Percentiles rank a stretch among this genome's conserved stretches.
phyloP scores from a whole-genome alignment of 1,140 invertebrate species.

The Mylabris phalerata region DNA sequence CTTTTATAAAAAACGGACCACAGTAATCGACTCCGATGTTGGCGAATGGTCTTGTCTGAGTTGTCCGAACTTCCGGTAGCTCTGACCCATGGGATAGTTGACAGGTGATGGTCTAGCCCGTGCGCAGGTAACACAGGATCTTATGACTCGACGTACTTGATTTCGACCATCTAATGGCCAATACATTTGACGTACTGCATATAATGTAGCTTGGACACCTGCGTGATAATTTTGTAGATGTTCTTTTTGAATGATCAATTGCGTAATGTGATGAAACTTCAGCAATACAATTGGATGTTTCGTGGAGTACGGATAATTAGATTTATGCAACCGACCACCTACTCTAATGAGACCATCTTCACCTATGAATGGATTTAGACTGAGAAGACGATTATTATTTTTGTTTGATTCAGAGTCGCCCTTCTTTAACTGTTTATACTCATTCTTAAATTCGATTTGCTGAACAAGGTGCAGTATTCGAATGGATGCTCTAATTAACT shows the following conservation, averaged over 20 bases:
- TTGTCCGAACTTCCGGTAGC: neutral
- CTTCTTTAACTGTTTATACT: too few species aligned
- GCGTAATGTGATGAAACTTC: constrained; percentile 16
- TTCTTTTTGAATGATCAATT: constrained; percentile 15
- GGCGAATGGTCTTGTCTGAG: constrained; percentile 25
- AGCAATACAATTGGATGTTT: constrained; percentile 22
- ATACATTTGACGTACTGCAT: too few species aligned
- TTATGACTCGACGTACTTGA: too few species aligned
- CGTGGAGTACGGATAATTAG: constrained; percentile 11
- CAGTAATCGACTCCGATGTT: constrained; percentile 32
- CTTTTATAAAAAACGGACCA: constrained; percentile 29
- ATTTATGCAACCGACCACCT: constrained; percentile 26
- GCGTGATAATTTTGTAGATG: too few species aligned
- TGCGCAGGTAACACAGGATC: neutral
- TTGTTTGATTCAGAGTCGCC: neutral
- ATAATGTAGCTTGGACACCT: too few species aligned
- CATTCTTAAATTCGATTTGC: neutral
- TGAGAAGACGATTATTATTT: constrained; percentile 12
- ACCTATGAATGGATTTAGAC: constrained; percentile 25
- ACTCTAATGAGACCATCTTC: constrained; percentile 27
- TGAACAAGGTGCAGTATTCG: neutral
- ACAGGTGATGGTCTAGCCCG: too few species aligned
- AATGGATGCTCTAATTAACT: neutral
- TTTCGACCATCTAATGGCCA: too few species aligned
- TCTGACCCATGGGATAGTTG: too few species aligned